These are phyloP conservation scores for Corvus moneduloides DNA, from an alignment of 2,113 vertebrate genomes.

Conservation along the genomic window DNA sequence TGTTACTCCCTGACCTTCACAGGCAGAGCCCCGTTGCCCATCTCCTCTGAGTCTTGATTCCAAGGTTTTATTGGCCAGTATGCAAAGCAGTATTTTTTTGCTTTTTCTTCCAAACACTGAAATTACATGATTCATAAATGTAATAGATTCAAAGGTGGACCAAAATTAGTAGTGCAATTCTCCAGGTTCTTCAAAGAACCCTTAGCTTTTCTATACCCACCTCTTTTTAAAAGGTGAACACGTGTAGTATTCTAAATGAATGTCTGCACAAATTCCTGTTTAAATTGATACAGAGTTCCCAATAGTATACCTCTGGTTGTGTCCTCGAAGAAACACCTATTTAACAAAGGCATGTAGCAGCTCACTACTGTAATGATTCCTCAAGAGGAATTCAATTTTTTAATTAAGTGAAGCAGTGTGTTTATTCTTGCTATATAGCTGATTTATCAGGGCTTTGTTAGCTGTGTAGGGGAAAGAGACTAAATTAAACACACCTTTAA, in stretches of 20 bases:
- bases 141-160: not conserved
- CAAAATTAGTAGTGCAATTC: not conserved
- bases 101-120: not conserved
- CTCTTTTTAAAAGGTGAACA: conserved; percentile 22
- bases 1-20: not conserved
- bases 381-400: conserved; percentile 77
- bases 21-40: accelerated
- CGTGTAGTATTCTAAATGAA: not conserved
- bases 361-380: conserved; percentile 51
- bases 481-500: conserved; percentile 69
- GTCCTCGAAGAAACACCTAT: conserved; percentile 57
- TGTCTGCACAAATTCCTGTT: conserved; percentile 39
- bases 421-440: conserved; percentile 68
- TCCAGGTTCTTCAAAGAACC: not conserved
- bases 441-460: conserved; percentile 69
- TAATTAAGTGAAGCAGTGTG: conserved; percentile 73
- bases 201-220: not conserved
- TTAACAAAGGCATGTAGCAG: conserved; percentile 28
- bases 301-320: not conserved
- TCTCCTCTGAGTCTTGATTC: not conserved
- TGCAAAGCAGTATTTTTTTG: not conserved
- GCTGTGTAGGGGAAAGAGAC: conserved; percentile 39
- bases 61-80: not conserved
- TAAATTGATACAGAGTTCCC: conserved; percentile 22
- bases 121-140: not conserved